Conservation (phyloP, 2,888 invertebrate genomes). For the Galerucella calmariensis region DNA sequence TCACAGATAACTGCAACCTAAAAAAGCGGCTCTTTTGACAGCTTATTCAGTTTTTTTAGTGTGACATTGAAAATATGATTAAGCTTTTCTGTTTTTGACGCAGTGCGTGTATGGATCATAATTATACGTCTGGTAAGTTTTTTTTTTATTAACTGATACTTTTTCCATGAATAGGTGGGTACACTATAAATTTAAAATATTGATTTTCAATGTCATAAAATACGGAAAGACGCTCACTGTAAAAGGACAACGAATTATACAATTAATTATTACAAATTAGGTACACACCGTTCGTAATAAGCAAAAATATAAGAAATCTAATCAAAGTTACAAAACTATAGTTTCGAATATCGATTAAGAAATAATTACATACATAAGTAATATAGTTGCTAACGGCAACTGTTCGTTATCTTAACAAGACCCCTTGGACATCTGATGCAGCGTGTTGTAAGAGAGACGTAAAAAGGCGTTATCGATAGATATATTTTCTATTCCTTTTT, state of each 20-base stretch:
- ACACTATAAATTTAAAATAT: too few species aligned
- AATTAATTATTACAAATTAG: not conserved
- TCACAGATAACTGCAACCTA: too few species aligned
- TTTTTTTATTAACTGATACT: too few species aligned
- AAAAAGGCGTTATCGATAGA: slow-evolving; percentile 25
- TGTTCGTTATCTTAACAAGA: slow-evolving; percentile 56
- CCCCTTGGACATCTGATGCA: slow-evolving; percentile 57
- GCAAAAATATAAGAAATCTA: not conserved
- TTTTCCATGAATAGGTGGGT: too few species aligned
- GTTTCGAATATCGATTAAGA: slow-evolving; percentile 6
- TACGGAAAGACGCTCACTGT: too few species aligned
- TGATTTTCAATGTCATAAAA: too few species aligned
- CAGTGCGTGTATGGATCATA: too few species aligned
- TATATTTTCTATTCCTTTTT: slow-evolving; percentile 20
- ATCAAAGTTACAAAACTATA: not conserved
- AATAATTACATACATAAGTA: slow-evolving; percentile 50
- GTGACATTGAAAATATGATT: too few species aligned
- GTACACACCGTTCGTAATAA: not conserved
- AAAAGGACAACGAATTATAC: not conserved
- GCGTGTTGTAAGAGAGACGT: slow-evolving; percentile 24
- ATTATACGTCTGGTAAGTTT: too few species aligned
- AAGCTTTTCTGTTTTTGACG: too few species aligned
- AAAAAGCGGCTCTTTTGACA: too few species aligned
- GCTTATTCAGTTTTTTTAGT: too few species aligned
- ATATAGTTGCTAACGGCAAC: slow-evolving; percentile 55